Evolutionary conservation across 2,888 invertebrate species (phyloP).

Genomic region (Pyrrhosoma nymphula): DNA sequence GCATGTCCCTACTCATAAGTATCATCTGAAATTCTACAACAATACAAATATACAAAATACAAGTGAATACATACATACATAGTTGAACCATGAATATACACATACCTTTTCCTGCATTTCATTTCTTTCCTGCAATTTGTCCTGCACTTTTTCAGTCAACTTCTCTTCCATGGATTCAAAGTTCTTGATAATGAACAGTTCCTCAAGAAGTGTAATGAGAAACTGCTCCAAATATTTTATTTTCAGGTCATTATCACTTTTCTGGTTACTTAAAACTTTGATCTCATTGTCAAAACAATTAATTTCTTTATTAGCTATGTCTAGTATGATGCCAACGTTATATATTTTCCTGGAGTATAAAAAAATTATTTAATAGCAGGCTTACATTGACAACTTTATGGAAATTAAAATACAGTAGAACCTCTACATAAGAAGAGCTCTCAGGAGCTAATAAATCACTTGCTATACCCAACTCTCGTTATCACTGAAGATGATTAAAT

Average conservation of each 20-base stretch:
- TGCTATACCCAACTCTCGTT: no score
- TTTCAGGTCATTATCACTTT: slow-evolving; percentile 82
- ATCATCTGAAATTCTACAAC: no score
- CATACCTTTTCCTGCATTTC: slow-evolving; percentile 69
- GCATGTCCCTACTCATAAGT: no score
- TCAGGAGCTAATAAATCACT: no score
- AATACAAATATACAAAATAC: neutral
- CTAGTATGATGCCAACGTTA: slow-evolving; percentile 83
- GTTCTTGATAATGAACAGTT: slow-evolving; percentile 86
- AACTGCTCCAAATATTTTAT: slow-evolving; percentile 83
- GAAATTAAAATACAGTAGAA: no score
- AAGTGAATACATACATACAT: slow-evolving; percentile 16
- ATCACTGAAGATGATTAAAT: no score
- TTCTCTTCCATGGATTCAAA: slow-evolving; percentile 86
- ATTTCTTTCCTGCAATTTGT: slow-evolving; percentile 79
- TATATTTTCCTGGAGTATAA: slow-evolving; percentile 72
- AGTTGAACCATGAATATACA: no score
- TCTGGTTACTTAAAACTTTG: slow-evolving; percentile 80
- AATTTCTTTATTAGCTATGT: slow-evolving; percentile 81
- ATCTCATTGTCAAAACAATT: slow-evolving; percentile 84
- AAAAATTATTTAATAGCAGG: neutral
- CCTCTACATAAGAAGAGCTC: no score
- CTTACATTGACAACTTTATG: no score
- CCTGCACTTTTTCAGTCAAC: slow-evolving; percentile 82
- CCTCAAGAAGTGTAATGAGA: slow-evolving; percentile 85